These are phyloP conservation scores for Xylota segnis DNA, from an alignment of 2,888 invertebrate species.

Conservation along the genomic window DNA sequence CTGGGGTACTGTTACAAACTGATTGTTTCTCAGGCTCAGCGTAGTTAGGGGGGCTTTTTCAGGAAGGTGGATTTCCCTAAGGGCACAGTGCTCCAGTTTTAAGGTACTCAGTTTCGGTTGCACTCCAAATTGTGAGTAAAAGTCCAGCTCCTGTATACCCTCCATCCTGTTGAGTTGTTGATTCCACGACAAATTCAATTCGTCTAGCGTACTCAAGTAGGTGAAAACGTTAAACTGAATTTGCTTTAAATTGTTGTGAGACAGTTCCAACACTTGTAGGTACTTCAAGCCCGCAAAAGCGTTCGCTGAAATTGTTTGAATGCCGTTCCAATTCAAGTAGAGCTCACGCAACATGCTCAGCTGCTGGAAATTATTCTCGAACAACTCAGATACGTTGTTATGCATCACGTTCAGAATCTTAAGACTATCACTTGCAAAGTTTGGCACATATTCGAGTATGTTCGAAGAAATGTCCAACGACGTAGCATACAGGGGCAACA, in stretches of 20 bases:
- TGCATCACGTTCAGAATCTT: slow-evolving; percentile 84
- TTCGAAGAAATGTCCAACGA: slow-evolving; percentile 83
- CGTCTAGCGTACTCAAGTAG: slow-evolving; percentile 84
- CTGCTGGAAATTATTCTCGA: slow-evolving; percentile 80
- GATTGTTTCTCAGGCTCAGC: slow-evolving; percentile 81
- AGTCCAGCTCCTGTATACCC: slow-evolving; percentile 78
- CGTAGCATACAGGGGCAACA: slow-evolving; percentile 80
- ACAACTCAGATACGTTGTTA: slow-evolving; percentile 84
- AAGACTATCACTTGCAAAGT: slow-evolving; percentile 80
- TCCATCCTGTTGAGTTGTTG: slow-evolving; percentile 83
- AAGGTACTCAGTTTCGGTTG: slow-evolving; percentile 83
- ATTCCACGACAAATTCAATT: slow-evolving; percentile 87
- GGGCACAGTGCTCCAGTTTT: slow-evolving; percentile 85
- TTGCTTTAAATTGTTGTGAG: slow-evolving; percentile 84
- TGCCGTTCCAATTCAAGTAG: slow-evolving; percentile 86
- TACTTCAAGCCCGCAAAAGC: slow-evolving; percentile 84
- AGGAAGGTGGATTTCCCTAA: slow-evolving; percentile 83
- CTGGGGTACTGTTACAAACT: slow-evolving; percentile 78
- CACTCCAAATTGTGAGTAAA: slow-evolving; percentile 84
- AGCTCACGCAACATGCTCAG: slow-evolving; percentile 85
- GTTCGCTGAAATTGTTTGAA: slow-evolving; percentile 84
- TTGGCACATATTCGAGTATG: slow-evolving; percentile 79
- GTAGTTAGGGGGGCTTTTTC: slow-evolving; percentile 79
- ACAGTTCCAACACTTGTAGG: slow-evolving; percentile 85
- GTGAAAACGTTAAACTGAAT: slow-evolving; percentile 84